Evolutionary conservation across 2,113 vertebrate genomes (phyloP), one percentile per base, ranked within the genome.

Genomic region (Empidonax alnorum): DNA sequence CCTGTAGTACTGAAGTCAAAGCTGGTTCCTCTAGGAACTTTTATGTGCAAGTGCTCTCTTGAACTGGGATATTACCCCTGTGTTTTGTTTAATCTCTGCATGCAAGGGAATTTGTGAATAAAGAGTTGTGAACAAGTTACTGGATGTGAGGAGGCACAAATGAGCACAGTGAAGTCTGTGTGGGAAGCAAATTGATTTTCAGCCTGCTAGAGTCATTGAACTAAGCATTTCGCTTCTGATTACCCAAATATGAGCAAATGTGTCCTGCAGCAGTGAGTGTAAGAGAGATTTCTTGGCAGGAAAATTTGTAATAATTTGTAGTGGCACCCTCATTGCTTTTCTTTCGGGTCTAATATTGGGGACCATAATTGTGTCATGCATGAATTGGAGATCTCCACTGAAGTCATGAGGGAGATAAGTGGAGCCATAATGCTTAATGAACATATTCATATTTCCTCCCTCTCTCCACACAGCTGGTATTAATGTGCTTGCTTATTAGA

Each of bases 401-500:
- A 75, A 80, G 42, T 88, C 72, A 55, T 37, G 27, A 73, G 75
- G 82, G 90, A 93, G 63, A 47, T 56, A 66, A 93, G 59, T 71
- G 63, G 52, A 91, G 82, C 78, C 79, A 35, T 94, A 83, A 59
- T 55, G 68, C 53, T 90, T 88, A 88, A 92, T 94, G 78, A 96
- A 92, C 63, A 74, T 90, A 76, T 76, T 93, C 21, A 7, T 93
- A 81, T 94, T 96, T 91, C 62, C 73, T 96, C 33, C 17, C 58
- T 88, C 47, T 91, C 12, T 69, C 25, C 72, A 77, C 82, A 85
- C 82, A 96, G 91, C 90, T 95, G 90, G 63, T 80, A 93, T 83
- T 95, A 91, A 96, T 96, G 71, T 52, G 74, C 82, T 93, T 94
- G 75, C 75, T 91, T 94, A 88, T 88, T 90, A 93, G 91, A 88